Conservation (phyloP, 2,797 vertebrate genomes). For the Tapirus indicus region DNA sequence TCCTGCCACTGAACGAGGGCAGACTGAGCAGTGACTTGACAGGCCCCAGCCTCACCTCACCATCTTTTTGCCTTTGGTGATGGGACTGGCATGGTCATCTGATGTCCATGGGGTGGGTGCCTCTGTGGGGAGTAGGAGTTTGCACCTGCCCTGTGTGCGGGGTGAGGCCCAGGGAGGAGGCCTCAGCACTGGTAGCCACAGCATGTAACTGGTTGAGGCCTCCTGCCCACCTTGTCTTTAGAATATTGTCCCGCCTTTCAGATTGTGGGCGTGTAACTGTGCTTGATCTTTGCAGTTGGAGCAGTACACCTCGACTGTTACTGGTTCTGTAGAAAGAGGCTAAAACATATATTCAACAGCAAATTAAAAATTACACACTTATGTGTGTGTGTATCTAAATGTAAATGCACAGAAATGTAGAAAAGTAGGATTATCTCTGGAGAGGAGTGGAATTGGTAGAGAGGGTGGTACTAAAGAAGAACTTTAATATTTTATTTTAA, state of each 20-base stretch:
- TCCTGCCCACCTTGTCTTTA: not conserved
- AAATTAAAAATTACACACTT: not conserved
- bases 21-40: not conserved
- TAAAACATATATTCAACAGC: not conserved
- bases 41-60: not conserved
- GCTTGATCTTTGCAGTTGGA: not conserved
- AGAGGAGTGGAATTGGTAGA: not conserved
- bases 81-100: not conserved
- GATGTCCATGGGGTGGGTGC: not conserved
- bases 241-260: not conserved
- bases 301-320: accelerated
- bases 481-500: not conserved
- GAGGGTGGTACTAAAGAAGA: not conserved
- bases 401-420: not conserved
- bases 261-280: too few species aligned
- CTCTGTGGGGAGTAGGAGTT: not conserved
- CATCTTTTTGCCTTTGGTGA: too few species aligned
- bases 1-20: not conserved
- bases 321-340: not conserved
- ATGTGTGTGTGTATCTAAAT: not conserved
- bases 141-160: too few species aligned
- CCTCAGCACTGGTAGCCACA: too few species aligned
- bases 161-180: not conserved
- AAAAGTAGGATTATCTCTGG: not conserved
- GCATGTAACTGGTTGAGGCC: not conserved